These are phyloP conservation scores for Tursiops truncatus DNA, from an alignment of 2,113 vertebrate genomes.

Conservation along the genomic window DNA sequence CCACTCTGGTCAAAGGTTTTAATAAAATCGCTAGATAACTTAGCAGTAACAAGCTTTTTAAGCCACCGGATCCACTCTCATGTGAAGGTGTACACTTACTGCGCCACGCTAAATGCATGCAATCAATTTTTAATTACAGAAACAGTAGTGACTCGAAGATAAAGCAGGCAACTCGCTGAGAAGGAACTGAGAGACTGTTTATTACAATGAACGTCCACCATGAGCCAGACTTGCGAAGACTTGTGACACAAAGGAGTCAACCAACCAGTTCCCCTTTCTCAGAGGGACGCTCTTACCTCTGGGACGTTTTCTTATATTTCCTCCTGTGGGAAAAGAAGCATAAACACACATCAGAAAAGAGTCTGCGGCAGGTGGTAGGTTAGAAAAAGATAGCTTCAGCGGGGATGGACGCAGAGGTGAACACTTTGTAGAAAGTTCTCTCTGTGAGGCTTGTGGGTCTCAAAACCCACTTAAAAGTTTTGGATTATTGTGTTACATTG, in stretches of 20 bases:
- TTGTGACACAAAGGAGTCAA: neutral
- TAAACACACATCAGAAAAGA: slow-evolving; percentile 79
- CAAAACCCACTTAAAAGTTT: neutral
- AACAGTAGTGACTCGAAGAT: neutral
- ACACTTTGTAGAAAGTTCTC: neutral
- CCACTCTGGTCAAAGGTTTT: slow-evolving; percentile 16
- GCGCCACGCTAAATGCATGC: neutral
- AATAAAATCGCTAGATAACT: neutral
- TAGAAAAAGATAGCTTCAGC: neutral
- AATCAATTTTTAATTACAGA: slow-evolving; percentile 61
- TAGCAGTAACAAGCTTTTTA: neutral
- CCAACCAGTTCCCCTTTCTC: slow-evolving; percentile 56
- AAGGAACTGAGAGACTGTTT: slow-evolving; percentile 48
- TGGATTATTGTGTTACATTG: neutral
- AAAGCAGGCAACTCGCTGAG: slow-evolving; percentile 54
- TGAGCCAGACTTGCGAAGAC: neutral
- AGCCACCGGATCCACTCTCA: slow-evolving; percentile 48
- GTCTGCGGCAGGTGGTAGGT: neutral
- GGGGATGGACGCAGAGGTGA: neutral
- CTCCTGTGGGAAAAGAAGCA: slow-evolving; percentile 91
- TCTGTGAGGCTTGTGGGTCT: neutral
- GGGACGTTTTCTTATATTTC: slow-evolving; percentile 99
- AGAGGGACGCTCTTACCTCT: slow-evolving; percentile 92
- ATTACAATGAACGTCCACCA: slow-evolving; percentile 22
- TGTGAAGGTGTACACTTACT: slow-evolving; percentile 13